These are phyloP conservation scores for Acronicta aceris DNA, from an alignment of 2,888 invertebrate genomes.

Conservation along the genomic window DNA sequence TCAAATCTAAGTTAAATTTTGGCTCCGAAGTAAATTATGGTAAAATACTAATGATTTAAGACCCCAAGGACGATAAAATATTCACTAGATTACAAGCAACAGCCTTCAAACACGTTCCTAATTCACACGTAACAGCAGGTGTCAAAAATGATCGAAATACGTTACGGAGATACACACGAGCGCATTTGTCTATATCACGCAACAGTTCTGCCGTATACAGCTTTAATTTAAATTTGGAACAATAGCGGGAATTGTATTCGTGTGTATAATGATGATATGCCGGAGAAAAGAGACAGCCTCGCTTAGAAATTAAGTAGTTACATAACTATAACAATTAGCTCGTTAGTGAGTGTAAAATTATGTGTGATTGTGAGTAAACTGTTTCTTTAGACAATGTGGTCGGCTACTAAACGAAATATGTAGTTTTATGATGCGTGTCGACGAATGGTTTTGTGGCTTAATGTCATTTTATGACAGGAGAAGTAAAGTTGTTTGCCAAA, in stretches of 20 bases:
- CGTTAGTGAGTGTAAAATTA: conserved; percentile 55
- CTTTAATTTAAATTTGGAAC: conserved; percentile 59
- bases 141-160: conserved; percentile 9
- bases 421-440: conserved; percentile 1
- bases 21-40: too few species aligned
- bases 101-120: conserved; percentile 18
- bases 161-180: conserved; percentile 27
- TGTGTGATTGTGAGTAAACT: conserved; percentile 52
- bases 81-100: conserved; percentile 1
- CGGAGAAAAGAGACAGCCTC: conserved; percentile 72
- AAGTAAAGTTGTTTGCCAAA: too few species aligned
- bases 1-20: too few species aligned
- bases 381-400: conserved; percentile 38
- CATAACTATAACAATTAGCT: conserved; percentile 66
- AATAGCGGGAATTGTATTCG: conserved; percentile 63
- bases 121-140: conserved; percentile 10
- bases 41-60: too few species aligned
- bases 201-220: conserved; percentile 41
- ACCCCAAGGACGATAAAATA: too few species aligned
- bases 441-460: too few species aligned
- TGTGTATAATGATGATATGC: conserved; percentile 50
- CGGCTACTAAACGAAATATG: conserved; percentile 16
- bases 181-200: conserved; percentile 50
- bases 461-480: too few species aligned
- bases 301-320: conserved; percentile 68